Evolutionary conservation across 2,888 invertebrate species (phyloP).

Genomic region (Ectemnius cavifrons): DNA sequence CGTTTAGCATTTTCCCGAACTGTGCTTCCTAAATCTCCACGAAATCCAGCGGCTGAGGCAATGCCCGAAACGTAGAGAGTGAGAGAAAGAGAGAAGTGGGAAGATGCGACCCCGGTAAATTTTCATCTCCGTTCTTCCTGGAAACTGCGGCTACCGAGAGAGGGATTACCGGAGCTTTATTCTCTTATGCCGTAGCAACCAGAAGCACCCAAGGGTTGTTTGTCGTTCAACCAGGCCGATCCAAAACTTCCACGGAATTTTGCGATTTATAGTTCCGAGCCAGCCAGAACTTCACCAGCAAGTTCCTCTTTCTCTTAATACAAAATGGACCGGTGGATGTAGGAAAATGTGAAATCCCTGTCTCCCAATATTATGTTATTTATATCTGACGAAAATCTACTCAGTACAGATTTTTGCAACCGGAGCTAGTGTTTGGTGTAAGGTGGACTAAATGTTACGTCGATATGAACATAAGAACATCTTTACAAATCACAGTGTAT

Average conservation of each 20-base stretch:
- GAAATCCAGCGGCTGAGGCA: not conserved
- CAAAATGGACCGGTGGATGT: not conserved
- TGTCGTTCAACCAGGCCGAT: conserved; percentile 52
- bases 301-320: conserved; percentile 1
- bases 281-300: not conserved
- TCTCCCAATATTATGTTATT: not conserved
- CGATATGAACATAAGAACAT: conserved; percentile 11
- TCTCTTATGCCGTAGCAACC: conserved; percentile 39
- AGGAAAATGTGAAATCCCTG: conserved; percentile 1
- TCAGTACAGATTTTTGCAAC: not conserved
- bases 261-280: conserved; percentile 59
- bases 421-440: not conserved
- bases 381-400: not conserved
- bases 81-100: not conserved
- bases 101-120: not conserved
- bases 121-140: not conserved
- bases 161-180: conserved; percentile 22
- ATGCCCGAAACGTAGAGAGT: no score
- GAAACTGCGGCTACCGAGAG: conserved; percentile 22
- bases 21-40: conserved; percentile 1
- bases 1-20: not conserved
- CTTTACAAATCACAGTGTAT: conserved; percentile 6
- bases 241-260: conserved; percentile 59
- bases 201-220: conserved; percentile 36
- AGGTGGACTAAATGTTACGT: not conserved